Base-by-base conservation (phyloP, 2,888 invertebrate genomes). In the Troides oblongomaculatus region DNA sequence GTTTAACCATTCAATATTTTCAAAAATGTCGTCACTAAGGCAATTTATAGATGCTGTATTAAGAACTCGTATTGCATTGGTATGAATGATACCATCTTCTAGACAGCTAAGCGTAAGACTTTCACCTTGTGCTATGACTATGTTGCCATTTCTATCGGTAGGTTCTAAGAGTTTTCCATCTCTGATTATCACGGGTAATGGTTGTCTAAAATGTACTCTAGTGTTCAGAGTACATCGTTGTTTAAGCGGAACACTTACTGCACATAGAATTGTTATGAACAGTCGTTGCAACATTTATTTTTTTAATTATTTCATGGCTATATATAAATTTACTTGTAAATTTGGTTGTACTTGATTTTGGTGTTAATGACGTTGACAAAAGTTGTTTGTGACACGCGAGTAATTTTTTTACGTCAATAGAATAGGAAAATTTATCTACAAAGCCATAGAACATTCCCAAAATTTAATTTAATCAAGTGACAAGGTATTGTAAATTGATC, bases 91-190 rank as follows among this genome's bases (percentile, higher is more conserved):
- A 12, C 36, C 50, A 0, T 86, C 85, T 30, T 81, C 85, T 75
- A 82, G 85, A 67, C 92, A 92, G 62, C 90, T 92, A 0, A 92
- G 66, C 0, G 81, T 85, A 0, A 92, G 62, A 0, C 66, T 75
- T 0, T 90, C 89, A 12, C 90, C 90, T 25, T 80, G 72, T 5
- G 81, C 76, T 14, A 92, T 43, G 7, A 83, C 75, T 0, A 92
- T 75, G 57, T 88, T 87, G 0, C 91, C 92, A 30, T 74, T 69
- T 1, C 69, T 73, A 66, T 90, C 89, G 17, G 80, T 83, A 0
- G 92, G 92, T 72, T 91, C 90, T 56, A 92, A 68, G 6, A 90
- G 80, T 57, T 66, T 75, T 0, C 81, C 86, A 64, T 89, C 73
- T 68, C 81, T 82, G 50, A 92, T 58, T 17, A 92, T 82, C 0